Percentiles rank a stretch among this genome's conserved stretches.
These are phyloP conservation scores for Crax fasciolata DNA, from an alignment of 2,797 vertebrate species.

Conservation along the genomic window DNA sequence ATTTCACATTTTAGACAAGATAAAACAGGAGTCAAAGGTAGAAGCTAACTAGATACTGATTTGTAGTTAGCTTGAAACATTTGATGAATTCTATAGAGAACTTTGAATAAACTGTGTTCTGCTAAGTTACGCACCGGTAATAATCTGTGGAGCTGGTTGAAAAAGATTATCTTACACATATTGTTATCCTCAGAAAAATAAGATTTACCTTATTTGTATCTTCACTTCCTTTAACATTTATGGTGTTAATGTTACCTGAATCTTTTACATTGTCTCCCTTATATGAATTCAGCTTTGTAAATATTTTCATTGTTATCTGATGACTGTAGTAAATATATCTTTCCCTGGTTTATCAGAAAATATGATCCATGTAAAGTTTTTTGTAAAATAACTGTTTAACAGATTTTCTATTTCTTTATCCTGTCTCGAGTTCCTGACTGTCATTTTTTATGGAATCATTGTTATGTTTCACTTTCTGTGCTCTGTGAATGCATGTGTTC, in stretches of 20 bases:
- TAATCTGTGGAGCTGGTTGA: not conserved
- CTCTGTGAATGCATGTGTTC: not conserved
- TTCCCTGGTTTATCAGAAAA: conserved; percentile 2
- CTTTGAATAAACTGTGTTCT: not conserved
- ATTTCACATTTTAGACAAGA: not conserved
- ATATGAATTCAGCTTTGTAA: conserved; percentile 8
- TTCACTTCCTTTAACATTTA: not conserved
- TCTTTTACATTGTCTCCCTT: not conserved
- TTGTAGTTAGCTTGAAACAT: not conserved
- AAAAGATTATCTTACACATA: not conserved
- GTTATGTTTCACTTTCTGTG: not conserved
- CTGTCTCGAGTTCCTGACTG: not conserved
- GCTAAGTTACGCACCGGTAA: not conserved
- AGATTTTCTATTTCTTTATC: conserved; percentile 30
- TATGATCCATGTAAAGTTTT: conserved; percentile 14
- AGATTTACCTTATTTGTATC: not conserved
- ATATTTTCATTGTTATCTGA: conserved; percentile 19
- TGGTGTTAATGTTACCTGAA: not conserved
- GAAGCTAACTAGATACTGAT: not conserved
- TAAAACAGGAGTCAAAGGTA: not conserved
- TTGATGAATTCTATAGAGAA: not conserved
- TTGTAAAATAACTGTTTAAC: not conserved
- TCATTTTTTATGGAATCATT: not conserved
- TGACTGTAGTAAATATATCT: not conserved
- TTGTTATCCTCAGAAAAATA: not conserved